Evolutionary conservation across 1,140 invertebrate species (phyloP).

Genomic region (Neuroterus valhalla): DNA sequence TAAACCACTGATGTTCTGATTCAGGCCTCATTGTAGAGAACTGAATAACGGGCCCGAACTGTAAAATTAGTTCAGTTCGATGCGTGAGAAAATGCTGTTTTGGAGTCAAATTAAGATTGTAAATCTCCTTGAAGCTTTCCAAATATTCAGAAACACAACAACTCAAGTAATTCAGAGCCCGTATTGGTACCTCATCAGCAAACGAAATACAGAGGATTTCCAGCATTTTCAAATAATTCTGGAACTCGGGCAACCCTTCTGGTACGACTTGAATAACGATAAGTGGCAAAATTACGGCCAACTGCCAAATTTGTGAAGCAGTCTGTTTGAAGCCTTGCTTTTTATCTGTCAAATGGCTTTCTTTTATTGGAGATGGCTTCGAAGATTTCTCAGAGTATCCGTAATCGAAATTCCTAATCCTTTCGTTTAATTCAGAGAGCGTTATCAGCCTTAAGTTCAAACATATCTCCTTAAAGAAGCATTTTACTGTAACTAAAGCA

Average conservation of each 20-base stretch:
- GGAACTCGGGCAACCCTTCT: not conserved
- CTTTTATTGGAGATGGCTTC: not conserved
- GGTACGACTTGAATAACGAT: not conserved
- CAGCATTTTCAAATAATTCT: slow-evolving; percentile 18
- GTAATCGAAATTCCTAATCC: slow-evolving; percentile 11
- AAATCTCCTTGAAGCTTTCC: slow-evolving; percentile 23
- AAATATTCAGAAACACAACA: not conserved
- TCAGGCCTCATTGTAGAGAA: slow-evolving; percentile 33
- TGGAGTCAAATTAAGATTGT: slow-evolving; percentile 23
- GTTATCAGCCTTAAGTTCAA: not conserved
- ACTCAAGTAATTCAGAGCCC: not conserved
- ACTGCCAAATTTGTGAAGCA: slow-evolving; percentile 14
- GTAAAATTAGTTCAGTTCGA: slow-evolving; percentile 26
- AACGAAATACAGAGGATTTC: not conserved
- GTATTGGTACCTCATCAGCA: not conserved
- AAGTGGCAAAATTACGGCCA: not conserved
- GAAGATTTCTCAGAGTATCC: slow-evolving; percentile 30
- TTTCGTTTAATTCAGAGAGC: slow-evolving; percentile 29
- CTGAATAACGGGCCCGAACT: slow-evolving; percentile 34
- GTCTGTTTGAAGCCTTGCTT: slow-evolving; percentile 22
- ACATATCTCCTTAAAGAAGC: slow-evolving; percentile 32
- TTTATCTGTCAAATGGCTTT: not conserved
- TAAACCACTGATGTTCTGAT: slow-evolving; percentile 33
- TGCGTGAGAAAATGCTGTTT: slow-evolving; percentile 43
- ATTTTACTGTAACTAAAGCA: slow-evolving; percentile 27